Base-by-base conservation (phyloP, 2,113 vertebrate genomes). In the Hirundichthys speculiger region DNA sequence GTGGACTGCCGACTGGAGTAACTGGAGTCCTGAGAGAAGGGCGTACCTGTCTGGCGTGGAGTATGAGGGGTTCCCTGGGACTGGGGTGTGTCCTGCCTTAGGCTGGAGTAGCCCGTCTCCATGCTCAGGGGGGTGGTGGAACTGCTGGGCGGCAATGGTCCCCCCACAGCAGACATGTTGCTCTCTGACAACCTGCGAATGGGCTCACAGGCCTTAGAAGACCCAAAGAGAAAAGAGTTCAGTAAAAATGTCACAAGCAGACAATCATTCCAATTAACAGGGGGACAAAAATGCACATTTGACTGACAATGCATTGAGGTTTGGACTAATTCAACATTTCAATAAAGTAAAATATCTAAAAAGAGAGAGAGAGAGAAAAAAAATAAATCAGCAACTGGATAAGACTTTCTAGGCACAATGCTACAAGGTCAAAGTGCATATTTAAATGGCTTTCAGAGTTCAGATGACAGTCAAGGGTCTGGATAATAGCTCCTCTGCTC, bases 1-100 rank as follows among this genome's bases (percentile, higher is more conserved):
- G 98, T 99, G 14, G 94, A 94, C 90, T 98, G 96, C 8, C 96
- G 94, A 80, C 96, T 98, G 30, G 98, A 98, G 82, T 95, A 99
- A 72, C 87, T 95, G 22, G 98, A 98, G 83, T 99, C 98, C 86
- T 98, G 96, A 12, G 98, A 98, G 91, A 94, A 98, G 0, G 98
- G 98, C 0, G 98, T 98, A 45, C 96, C 94, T 0, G 85, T 45
- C 61, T 95, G 78, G 1, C 96, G 96, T 0, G 97, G 96, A 3
- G 96, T 97, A 64, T 96, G 95, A 1, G 97, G 96, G 0, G 95
- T 96, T 64, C 94, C 94, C 90, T 96, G 95, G 46, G 96, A 96
- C 89, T 95, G 95, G 0, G 96, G 95, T 2, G 98, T 99, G 77
- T 99, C 98, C 55, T 96, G 95, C 73, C 94, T 94, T 55, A 94